Conservation (phyloP, 2,113 vertebrate genomes). For the Otocyon megalotis region DNA sequence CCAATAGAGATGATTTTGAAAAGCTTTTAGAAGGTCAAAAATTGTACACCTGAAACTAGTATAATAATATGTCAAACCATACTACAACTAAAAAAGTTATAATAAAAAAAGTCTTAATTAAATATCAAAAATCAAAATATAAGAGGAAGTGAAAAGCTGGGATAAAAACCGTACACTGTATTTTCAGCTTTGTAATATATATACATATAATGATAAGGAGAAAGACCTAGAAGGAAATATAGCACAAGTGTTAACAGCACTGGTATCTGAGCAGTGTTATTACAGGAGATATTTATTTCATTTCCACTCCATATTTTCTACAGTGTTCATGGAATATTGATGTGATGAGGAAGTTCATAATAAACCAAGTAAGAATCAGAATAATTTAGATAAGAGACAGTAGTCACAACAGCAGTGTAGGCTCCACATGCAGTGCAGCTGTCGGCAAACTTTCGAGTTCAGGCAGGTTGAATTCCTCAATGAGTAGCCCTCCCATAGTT, state of each 20-base stretch:
- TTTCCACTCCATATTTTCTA: background rate
- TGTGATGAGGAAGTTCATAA: background rate
- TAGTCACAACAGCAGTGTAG: background rate
- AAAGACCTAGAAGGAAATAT: background rate
- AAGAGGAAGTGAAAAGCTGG: background rate
- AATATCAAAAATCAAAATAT: conserved; percentile 28
- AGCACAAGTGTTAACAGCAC: background rate
- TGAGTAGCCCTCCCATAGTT: background rate
- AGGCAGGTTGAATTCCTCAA: background rate
- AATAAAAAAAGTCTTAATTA: background rate
- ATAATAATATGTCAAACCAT: background rate
- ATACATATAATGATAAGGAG: background rate
- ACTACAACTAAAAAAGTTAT: background rate
- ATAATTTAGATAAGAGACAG: background rate
- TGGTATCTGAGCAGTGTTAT: background rate
- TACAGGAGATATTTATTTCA: background rate
- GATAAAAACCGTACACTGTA: background rate
- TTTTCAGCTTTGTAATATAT: background rate
- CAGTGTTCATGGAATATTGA: background rate
- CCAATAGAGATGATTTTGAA: conserved; percentile 25
- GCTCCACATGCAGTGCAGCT: background rate
- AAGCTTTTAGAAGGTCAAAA: background rate
- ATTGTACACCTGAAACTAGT: background rate
- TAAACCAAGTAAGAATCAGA: conserved; percentile 9
- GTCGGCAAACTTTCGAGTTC: background rate